A percentile compares a stretch with the other conserved stretches of the same genome.
phyloP scores from a whole-genome alignment of 2,888 invertebrate genomes.

The Atherix ibis region DNA sequence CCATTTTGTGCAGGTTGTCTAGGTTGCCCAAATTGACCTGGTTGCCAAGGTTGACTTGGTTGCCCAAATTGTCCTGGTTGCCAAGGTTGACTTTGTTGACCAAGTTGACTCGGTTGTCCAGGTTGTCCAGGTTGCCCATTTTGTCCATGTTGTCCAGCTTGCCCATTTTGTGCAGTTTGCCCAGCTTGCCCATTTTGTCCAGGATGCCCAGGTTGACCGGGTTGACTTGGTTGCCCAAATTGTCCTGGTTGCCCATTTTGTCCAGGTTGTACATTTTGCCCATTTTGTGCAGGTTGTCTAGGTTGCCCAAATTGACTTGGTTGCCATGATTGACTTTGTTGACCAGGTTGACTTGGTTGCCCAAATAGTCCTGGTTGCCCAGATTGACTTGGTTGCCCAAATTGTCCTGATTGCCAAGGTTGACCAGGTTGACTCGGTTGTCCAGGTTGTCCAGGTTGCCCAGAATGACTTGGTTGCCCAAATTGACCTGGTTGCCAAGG shows the following conservation, averaged over 20 bases:
- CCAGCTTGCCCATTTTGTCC: background rate
- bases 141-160: background rate
- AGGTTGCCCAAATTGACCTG: background rate
- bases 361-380: background rate
- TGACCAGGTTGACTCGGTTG: slow-evolving; percentile 1
- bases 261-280: background rate
- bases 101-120: background rate
- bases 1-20: background rate
- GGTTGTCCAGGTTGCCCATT: background rate
- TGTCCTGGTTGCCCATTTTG: background rate
- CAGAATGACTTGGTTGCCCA: background rate
- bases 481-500: slow-evolving; percentile 1
- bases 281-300: background rate
- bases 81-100: background rate
- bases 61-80: background rate
- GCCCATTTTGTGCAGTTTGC: background rate
- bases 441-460: background rate
- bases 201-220: background rate
- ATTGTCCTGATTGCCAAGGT: slow-evolving; percentile 1
- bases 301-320: background rate
- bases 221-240: background rate
- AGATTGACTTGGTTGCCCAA: background rate
- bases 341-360: background rate
- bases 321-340: background rate
- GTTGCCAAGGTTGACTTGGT: background rate